Conservation (phyloP, 2,797 vertebrate species). For the Pantherophis alleghaniensis region DNA sequence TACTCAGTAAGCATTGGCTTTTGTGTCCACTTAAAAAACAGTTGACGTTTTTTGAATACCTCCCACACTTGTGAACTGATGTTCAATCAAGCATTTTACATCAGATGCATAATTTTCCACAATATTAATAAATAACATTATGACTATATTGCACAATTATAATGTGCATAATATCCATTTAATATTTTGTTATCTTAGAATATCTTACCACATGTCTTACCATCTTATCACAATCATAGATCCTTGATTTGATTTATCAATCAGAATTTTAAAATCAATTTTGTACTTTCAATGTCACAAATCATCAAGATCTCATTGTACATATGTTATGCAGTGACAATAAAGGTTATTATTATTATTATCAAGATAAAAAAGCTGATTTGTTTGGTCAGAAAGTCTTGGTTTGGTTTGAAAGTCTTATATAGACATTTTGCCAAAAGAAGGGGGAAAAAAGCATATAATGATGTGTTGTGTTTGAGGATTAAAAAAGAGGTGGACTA, state of each 20-base stretch:
- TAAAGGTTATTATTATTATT: too few species aligned
- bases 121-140: neutral
- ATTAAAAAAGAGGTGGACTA: neutral
- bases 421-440: neutral
- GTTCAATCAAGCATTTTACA: neutral
- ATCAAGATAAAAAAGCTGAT: neutral
- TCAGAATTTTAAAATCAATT: neutral
- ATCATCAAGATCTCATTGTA: neutral
- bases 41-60: neutral
- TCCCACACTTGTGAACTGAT: neutral
- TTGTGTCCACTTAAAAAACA: neutral
- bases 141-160: neutral
- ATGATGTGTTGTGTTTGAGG: neutral
- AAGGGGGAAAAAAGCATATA: neutral
- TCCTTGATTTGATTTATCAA: neutral
- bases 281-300: neutral
- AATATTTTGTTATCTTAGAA: neutral
- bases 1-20: neutral
- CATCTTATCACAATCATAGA: neutral
- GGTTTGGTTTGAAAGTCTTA: neutral
- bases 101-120: neutral
- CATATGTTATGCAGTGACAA: too few species aligned
- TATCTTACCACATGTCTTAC: neutral
- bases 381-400: neutral
- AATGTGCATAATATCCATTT: neutral